Base-by-base conservation (phyloP, 2,113 vertebrate genomes). In the Diadophis punctatus region DNA sequence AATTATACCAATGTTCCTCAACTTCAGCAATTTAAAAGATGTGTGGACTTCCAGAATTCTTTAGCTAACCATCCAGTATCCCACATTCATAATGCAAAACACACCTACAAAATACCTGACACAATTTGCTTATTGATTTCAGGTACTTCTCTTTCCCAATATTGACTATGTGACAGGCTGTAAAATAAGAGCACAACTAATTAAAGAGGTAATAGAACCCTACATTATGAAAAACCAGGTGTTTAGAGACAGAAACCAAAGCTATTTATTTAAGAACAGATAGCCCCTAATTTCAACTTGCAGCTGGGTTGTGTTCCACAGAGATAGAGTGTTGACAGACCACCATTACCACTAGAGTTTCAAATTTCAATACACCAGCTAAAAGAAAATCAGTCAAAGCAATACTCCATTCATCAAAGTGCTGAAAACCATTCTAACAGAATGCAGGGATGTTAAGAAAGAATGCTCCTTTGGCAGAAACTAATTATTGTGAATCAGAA, bases 241-340 rank as follows among this genome's bases (percentile, higher is more conserved):
- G 30, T 68, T 80, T 49, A 46, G 8, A 80, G 49, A 88, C 60
- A 88, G 87, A 92, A 85, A 85, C 52, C 53, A 89, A 85, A 85
- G 68, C 87, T 92, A n/a, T 74, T 30, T 90, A 58, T 90, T 93
- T 93, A 90, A 93, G 88, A 90, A 93, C n/a, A 93, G 88, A 86
- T 39, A 23, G 74, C 20, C 46, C 58, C 92, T 90, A 93, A 93
- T 93, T 93, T 88, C 55, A 51, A 43, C 48, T 86, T 84, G 84
- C 92, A 92, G 92, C 88, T 93, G 88, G 92, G 60, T 90, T 86
- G 53, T 90, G 80, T 93, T 93, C 80, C 23, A 48, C 53, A 90
- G 55, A 93, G 92, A 93, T 90, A 90, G 86, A 63, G 88, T 55
- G 46, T 18, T 93, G 92, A 90, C 74, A 93, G 92, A 90, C 92